Conservation (phyloP, 2,113 vertebrate species). For the Otolemur garnettii region DNA sequence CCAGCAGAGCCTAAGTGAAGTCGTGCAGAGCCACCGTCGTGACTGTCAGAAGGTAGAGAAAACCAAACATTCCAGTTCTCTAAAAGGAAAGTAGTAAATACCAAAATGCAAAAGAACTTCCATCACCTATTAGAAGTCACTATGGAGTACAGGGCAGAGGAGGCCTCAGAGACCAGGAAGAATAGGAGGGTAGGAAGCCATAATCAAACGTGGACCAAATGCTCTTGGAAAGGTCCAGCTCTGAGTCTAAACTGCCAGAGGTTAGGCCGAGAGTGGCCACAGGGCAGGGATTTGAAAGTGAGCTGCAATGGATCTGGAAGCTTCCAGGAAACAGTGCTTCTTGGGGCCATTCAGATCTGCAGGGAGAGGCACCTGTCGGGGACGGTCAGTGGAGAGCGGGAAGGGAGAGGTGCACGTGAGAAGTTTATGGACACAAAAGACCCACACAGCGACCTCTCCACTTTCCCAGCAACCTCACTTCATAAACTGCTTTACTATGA, state of each 20-base stretch:
- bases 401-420: background rate
- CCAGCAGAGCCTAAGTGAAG: too few species aligned
- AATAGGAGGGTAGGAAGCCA: background rate
- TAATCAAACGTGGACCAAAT: background rate
- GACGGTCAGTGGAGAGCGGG: background rate
- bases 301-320: too few species aligned
- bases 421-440: too few species aligned
- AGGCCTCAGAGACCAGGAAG: background rate
- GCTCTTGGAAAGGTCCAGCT: accelerated
- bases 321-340: background rate
- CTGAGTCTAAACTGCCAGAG: background rate
- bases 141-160: background rate
- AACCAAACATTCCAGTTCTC: background rate
- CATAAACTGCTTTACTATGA: background rate
- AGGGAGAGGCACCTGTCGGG: background rate
- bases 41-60: background rate
- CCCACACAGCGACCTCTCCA: background rate
- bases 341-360: background rate
- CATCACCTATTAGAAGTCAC: background rate
- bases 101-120: too few species aligned
- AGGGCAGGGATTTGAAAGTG: too few species aligned
- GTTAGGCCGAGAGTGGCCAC: background rate
- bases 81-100: background rate
- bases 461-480: too few species aligned
- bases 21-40: accelerated